Evolutionary conservation across 2,113 vertebrate genomes (phyloP).

Genomic region (Pterocles gutturalis): DNA sequence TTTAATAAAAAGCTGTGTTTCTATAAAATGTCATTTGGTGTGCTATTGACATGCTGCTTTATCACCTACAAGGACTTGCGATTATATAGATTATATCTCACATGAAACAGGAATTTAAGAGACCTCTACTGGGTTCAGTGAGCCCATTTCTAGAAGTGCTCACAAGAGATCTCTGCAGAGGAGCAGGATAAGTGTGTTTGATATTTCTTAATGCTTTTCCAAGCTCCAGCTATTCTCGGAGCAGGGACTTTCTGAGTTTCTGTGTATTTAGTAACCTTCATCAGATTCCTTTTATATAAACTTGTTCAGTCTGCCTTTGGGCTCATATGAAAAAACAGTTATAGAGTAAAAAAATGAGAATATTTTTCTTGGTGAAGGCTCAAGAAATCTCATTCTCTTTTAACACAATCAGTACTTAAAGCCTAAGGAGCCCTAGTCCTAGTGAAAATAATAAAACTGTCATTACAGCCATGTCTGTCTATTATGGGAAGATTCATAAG

Average conservation of each 20-base stretch:
- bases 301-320: neutral
- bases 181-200: neutral
- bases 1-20: neutral
- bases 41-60: neutral
- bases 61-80: neutral
- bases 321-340: neutral
- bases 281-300: neutral
- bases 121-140: neutral
- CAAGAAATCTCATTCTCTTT: neutral
- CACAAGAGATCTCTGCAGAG: neutral
- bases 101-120: neutral
- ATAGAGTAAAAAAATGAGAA: neutral
- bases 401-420: neutral
- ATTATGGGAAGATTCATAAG: slow-evolving; percentile 14
- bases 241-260: neutral
- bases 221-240: neutral
- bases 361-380: neutral
- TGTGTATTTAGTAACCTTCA: neutral
- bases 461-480: neutral
- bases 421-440: neutral
- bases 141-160: neutral
- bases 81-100: fast-evolving
- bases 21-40: neutral
- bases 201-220: neutral
- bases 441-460: neutral